These are phyloP conservation scores for Etheostoma cragini DNA, from an alignment of 2,113 vertebrate species.

Conservation along the genomic window DNA sequence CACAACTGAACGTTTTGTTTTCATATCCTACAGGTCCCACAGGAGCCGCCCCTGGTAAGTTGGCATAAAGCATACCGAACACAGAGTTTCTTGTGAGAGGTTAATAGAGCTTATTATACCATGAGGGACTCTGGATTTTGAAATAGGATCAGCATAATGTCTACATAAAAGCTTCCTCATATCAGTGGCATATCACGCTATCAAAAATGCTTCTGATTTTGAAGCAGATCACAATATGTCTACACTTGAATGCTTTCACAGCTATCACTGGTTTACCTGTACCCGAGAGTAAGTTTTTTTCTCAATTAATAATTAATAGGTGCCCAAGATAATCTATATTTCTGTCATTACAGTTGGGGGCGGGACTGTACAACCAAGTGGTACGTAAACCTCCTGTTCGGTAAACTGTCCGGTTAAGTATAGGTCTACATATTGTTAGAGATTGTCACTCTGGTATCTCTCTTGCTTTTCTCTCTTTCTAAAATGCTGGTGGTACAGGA, in stretches of 20 bases:
- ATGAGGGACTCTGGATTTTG: neutral
- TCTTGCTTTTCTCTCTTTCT: constrained; percentile 14
- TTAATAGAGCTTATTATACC: neutral
- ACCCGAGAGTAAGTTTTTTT: constrained; percentile 45
- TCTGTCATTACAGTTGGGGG: constrained; percentile 58
- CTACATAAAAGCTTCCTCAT: neutral
- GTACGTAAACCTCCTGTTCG: constrained; percentile 49
- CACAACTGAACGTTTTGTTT: constrained; percentile 6
- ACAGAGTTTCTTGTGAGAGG: neutral
- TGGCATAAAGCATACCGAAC: neutral
- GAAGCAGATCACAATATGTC: constrained; percentile 4
- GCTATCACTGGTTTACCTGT: constrained; percentile 44
- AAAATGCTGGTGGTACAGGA: constrained; percentile 39
- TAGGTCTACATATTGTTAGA: neutral
- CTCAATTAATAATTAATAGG: no score
- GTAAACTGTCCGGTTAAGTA: neutral
- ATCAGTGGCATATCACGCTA: neutral
- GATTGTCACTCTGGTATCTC: neutral
- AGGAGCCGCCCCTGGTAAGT: constrained; percentile 48
- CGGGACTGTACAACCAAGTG: constrained; percentile 58
- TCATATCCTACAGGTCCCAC: constrained; percentile 41
- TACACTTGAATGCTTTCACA: constrained; percentile 36
- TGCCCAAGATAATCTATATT: neutral
- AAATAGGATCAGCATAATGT: neutral
- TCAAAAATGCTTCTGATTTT: constrained; percentile 13